Evolutionary conservation across 2,797 vertebrate species (phyloP).

Genomic region (Aselliscus stoliczkanus): DNA sequence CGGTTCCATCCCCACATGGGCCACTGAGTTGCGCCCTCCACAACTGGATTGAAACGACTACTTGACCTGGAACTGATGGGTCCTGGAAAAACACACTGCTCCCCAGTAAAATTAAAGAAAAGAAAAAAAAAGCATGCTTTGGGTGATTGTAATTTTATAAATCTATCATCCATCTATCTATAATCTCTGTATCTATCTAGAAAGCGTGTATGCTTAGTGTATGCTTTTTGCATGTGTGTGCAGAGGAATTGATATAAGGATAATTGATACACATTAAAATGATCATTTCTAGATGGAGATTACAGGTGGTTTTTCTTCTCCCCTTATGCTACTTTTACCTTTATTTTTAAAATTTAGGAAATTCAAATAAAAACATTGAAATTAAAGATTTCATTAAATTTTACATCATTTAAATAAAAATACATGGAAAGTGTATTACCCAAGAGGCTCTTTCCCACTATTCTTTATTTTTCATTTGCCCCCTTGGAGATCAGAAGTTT

Average conservation of each 20-base stretch:
- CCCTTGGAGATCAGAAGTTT: background rate
- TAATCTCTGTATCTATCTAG: background rate
- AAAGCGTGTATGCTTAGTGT: background rate
- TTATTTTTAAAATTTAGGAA: slow-evolving; percentile 32
- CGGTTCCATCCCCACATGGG: no score
- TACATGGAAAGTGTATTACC: background rate
- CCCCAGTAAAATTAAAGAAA: no score
- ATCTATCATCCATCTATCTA: background rate
- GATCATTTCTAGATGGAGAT: background rate
- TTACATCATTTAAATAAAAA: background rate
- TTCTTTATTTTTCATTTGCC: background rate
- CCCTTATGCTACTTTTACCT: background rate
- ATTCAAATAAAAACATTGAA: background rate
- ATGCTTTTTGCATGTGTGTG: background rate
- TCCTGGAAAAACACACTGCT: no score
- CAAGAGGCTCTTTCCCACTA: background rate
- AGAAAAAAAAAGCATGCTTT: no score
- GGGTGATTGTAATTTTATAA: background rate
- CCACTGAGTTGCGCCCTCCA: no score
- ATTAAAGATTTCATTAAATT: background rate
- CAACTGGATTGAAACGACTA: no score
- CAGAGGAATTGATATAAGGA: background rate
- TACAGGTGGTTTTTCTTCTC: background rate
- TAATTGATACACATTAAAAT: background rate
- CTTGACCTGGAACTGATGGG: no score